Percentiles rank a stretch among this genome's conserved stretches.
Evolutionary conservation across 2,888 invertebrate species (phyloP).

Genomic region (Atherix ibis): DNA sequence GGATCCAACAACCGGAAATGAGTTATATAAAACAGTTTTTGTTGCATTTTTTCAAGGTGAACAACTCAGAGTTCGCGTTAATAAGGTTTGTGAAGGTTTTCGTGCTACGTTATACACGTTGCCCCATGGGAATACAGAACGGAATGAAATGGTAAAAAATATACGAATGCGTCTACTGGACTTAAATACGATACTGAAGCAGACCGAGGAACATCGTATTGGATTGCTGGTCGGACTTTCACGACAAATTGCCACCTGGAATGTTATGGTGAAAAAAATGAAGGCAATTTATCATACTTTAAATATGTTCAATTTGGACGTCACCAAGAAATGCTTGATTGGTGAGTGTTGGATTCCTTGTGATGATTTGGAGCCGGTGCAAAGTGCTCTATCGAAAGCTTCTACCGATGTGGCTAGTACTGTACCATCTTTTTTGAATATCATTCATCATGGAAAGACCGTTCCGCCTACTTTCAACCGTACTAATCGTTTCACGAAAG

Average conservation of each 20-base stretch:
- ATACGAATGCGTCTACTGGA: slow-evolving; percentile 82
- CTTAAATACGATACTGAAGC: slow-evolving; percentile 68
- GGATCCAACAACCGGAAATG: slow-evolving; percentile 77
- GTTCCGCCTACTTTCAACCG: slow-evolving; percentile 81
- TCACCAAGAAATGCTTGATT: slow-evolving; percentile 72
- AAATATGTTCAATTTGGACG: slow-evolving; percentile 76
- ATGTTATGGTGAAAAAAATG: slow-evolving; percentile 79
- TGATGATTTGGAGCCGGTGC: slow-evolving; percentile 55
- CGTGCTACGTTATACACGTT: slow-evolving; percentile 86
- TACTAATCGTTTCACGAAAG: slow-evolving; percentile 74
- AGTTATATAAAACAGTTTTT: slow-evolving; percentile 80
- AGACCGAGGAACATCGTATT: slow-evolving; percentile 86
- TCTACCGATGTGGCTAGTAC: slow-evolving; percentile 66
- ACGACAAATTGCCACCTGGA: slow-evolving; percentile 79
- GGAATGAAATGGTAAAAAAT: slow-evolving; percentile 79
- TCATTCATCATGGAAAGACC: slow-evolving; percentile 54
- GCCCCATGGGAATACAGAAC: slow-evolving; percentile 68
- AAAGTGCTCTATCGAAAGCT: slow-evolving; percentile 62
- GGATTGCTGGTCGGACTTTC: slow-evolving; percentile 75
- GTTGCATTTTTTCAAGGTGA: slow-evolving; percentile 84
- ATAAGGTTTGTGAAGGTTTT: slow-evolving; percentile 88
- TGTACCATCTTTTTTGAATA: slow-evolving; percentile 78
- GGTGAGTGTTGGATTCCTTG: slow-evolving; percentile 75
- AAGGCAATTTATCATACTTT: slow-evolving; percentile 84
- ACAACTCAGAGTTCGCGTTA: slow-evolving; percentile 74